Evolutionary conservation across 2,888 invertebrate genomes (phyloP), one percentile per base, ranked within the genome.

Genomic region (Oxystoma pomonae): DNA sequence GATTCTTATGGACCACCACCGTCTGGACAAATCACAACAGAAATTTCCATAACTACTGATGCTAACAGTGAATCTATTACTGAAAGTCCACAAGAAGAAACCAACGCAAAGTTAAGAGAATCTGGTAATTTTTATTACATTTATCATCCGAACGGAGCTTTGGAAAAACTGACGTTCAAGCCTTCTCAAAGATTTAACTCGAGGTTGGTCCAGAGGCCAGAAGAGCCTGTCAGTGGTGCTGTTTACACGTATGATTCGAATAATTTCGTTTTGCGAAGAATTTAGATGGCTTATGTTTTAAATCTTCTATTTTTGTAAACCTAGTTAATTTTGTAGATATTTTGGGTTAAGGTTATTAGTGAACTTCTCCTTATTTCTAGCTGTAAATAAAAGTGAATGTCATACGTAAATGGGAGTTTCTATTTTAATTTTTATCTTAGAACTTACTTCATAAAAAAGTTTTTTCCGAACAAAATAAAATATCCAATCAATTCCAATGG

Each of bases 171-270:
- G 7, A 19, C 19, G 5, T 7, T 35, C 12, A 35, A 35, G 12
- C 17, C 16, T 5, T 9, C 7, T 53, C 12, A 7, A 7, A 12
- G 12, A 7, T 7, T 7, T 3, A 7, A 7, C 12, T 3, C 5
- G 7, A 53, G 19, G n/a, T 7, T 17, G 17, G n/a, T 53, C 7
- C 17, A 53, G n/a, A 16, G 53, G 7, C 5, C 5, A 5, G 53
- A 17, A 5, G 53, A 53, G n/a, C 53, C 53, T 19, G 3, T 53
- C 5, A 19, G 16, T 5, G 53, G 19, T 17, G 17, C 53, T 19
- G 19, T 53, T 53, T 53, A 53, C n/a, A 53, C 53, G 53, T 53
- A 53, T 19, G 53, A 53, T 53, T 16, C 53, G 3, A n/a, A 19
- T 19, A 53, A 5, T 53, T 53, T 53, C 3, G 53, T 53, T 53